Conservation (phyloP, 2,888 invertebrate species). For the Eilema caniola region DNA sequence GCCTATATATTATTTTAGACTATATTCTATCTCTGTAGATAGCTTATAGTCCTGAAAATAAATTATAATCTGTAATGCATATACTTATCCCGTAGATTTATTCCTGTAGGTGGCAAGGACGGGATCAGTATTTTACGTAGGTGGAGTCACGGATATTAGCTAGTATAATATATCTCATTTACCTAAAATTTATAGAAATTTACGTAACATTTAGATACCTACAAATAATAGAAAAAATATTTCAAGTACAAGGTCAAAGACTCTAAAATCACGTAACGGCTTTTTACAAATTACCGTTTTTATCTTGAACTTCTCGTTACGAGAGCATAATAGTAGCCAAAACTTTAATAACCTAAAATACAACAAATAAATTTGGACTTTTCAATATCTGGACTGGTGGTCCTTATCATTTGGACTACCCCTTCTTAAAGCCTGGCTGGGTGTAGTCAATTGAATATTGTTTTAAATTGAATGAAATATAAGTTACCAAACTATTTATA, state of each 20-base stretch:
- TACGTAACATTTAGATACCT: neutral
- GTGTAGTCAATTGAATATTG: too few species aligned
- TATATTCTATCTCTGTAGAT: too few species aligned
- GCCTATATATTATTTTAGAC: too few species aligned
- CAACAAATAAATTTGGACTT: too few species aligned
- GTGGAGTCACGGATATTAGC: neutral
- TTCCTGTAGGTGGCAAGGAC: neutral
- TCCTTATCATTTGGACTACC: too few species aligned
- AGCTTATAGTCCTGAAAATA: too few species aligned
- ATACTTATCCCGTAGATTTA: too few species aligned
- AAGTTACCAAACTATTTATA: neutral
- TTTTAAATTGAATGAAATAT: too few species aligned
- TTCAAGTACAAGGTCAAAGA: neutral
- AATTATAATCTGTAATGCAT: too few species aligned
- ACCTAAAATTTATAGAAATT: neutral
- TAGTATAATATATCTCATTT: neutral
- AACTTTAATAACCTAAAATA: neutral
- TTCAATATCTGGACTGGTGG: too few species aligned
- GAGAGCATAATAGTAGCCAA: neutral
- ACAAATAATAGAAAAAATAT: neutral
- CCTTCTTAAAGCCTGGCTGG: too few species aligned
- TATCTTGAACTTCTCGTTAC: neutral
- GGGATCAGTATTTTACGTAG: neutral
- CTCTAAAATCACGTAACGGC: neutral
- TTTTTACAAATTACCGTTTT: neutral